A percentile compares a stretch with the other conserved stretches of the same genome.
phyloP scores from a whole-genome alignment of 2,888 invertebrate genomes.

The Ormyrus labotus region DNA sequence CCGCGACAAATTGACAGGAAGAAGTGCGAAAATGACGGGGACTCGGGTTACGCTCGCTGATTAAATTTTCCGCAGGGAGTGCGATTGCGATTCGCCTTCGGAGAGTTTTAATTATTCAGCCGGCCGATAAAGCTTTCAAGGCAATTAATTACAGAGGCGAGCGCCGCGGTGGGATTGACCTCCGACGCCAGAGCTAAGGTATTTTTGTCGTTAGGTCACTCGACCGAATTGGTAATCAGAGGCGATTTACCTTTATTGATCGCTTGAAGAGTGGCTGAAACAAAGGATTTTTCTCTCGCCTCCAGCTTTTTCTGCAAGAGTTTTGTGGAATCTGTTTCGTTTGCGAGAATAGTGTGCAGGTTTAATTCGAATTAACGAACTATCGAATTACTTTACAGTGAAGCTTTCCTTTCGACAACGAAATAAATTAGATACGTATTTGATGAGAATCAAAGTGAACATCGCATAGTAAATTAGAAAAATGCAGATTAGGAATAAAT shows the following conservation, averaged over 20 bases:
- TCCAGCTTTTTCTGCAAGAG: too few relatives aligned
- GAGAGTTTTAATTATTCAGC: conserved; percentile 28
- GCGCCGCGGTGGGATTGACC: conserved; percentile 15
- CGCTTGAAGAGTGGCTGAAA: not conserved
- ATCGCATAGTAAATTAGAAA: too few relatives aligned
- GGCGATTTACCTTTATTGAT: conserved; percentile 12
- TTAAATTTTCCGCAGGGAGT: conserved; percentile 28
- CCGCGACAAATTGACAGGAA: not conserved
- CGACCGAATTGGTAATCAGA: conserved; percentile 18
- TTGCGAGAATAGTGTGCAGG: too few relatives aligned
- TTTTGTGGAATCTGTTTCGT: too few relatives aligned
- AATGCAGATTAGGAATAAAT: too few relatives aligned
- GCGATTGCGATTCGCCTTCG: not conserved
- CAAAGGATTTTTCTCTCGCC: not conserved
- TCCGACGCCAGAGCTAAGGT: not conserved
- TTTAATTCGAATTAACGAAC: not conserved
- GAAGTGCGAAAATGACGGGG: not conserved
- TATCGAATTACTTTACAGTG: not conserved
- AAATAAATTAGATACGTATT: too few relatives aligned
- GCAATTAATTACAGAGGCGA: conserved; percentile 21
- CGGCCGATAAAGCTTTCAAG: conserved; percentile 17
- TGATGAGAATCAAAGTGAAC: too few relatives aligned
- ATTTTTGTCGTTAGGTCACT: conserved; percentile 48
- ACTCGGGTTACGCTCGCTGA: not conserved
- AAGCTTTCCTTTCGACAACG: not conserved